Base-by-base conservation (phyloP, 2,797 vertebrate genomes). In the Pipistrellus kuhlii region DNA sequence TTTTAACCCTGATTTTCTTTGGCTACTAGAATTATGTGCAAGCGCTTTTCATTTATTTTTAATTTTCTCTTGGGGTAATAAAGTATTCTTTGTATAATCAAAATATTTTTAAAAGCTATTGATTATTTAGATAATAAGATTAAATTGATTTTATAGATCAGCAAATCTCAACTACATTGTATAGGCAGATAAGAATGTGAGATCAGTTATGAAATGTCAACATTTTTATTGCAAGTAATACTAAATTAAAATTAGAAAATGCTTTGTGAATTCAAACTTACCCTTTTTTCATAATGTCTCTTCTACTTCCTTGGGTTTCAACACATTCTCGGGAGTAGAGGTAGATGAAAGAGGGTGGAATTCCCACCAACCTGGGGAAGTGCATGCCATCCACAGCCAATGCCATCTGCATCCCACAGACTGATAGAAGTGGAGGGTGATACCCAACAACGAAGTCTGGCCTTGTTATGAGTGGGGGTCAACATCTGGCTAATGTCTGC, bases 221-320 rank as follows among this genome's bases (percentile, higher is more conserved):
- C 64, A 78, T 93, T 94, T 85, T 93, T 85, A 92, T 78, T 90
- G 69, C 17, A 68, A 53, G 38, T 71, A 68, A 73, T 85, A 69
- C 62, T 66, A 21, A 84, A 27, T 41, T 84, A 55, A 94, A 88
- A 86, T 86, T 51, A 93, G 38, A 44, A 72, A 87, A 44, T 77
- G 11, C 59, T 83, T 94, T 86, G 64, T 80, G 57, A 88, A 84
- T 83, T 83, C 73, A 64, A 38, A 88, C 32, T 32, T 51, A 44
- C 44, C 35, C 53, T 38, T 87, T 66, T 80, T 64, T n/a, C n/a
- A 30, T 27, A 81, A 81, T 12, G 21, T 35, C 48, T 85, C 25
- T 88, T 80, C 81, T 8, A 46, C 11, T 62, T 35, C 23, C 62
- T 83, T 86, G 38, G 48, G 64, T 78, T 90, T 44, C 51, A 85